Percentiles rank a stretch among this genome's conserved stretches.
phyloP scores from a whole-genome alignment of 1,140 invertebrate species.

The Trichoplusia ni region DNA sequence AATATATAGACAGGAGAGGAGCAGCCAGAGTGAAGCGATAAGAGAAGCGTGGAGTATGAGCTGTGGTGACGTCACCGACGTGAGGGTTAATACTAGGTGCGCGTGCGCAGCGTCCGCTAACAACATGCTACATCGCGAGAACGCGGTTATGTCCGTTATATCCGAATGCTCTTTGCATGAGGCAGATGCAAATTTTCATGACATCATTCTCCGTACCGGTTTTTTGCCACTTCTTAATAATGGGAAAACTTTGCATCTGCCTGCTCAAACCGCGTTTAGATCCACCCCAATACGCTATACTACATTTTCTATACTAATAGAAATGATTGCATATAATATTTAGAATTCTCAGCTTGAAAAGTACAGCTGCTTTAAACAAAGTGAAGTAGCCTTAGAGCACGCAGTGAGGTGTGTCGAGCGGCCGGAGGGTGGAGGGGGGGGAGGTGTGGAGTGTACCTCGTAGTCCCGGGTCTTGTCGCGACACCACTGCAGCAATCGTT shows the following conservation, averaged over 20 bases:
- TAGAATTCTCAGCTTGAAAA: neutral
- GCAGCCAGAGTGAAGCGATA: slow-evolving; percentile 44
- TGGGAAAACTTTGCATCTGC: slow-evolving; percentile 36
- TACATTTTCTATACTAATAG: slow-evolving; percentile 7
- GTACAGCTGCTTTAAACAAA: too few relatives aligned
- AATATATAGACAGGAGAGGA: slow-evolving; percentile 44
- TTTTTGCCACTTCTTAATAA: slow-evolving; percentile 1
- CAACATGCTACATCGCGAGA: slow-evolving; percentile 36
- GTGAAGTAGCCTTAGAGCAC: slow-evolving; percentile 20
- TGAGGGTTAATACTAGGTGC: slow-evolving; percentile 37
- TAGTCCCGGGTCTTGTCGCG: slow-evolving; percentile 97
- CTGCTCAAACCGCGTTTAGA: slow-evolving; percentile 5
- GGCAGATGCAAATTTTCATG: slow-evolving; percentile 35
- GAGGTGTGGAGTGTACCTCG: slow-evolving; percentile 85
- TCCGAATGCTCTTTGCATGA: slow-evolving; percentile 26
- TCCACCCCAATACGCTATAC: slow-evolving; percentile 38
- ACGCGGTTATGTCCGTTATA: slow-evolving; percentile 39
- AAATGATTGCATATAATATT: neutral
- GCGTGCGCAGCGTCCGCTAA: slow-evolving; percentile 34
- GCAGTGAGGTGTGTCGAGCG: slow-evolving; percentile 39
- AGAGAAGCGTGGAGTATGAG: slow-evolving; percentile 42
- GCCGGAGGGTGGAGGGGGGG: slow-evolving; percentile 17
- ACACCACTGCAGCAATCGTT: slow-evolving; percentile 97
- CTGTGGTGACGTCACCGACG: slow-evolving; percentile 36
- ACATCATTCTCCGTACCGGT: neutral